Evolutionary conservation across 2,888 invertebrate genomes (phyloP), one percentile per base, ranked within the genome.

Genomic region (Trichopoda pennipes): DNA sequence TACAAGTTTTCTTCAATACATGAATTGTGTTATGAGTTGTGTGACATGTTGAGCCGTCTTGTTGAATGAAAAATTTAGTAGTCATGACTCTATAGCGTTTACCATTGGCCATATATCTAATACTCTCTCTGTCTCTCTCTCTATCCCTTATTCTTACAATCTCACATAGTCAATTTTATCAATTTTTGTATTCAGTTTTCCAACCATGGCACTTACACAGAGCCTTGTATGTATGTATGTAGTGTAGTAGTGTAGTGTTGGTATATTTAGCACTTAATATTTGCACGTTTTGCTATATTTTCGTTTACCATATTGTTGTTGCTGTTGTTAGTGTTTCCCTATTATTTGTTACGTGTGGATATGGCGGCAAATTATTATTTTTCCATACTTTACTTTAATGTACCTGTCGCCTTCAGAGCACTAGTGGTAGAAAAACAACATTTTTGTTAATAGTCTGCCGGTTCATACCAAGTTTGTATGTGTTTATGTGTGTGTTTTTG

Each of bases 281-380:
- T 78, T 73, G 44, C 66, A 73, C 55, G 38, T 68, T 70, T 56
- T 56, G 28, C 63, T 61, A 68, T 77, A 47, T 55, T 76, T 32
- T 68, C 28, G 28, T 51, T 75, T 56, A 19, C 60, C 23, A 17
- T 70, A 6, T 56, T 12, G 12, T 38, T 38, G 17, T 49, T 66
- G 17, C 28, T 75, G 47, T 38, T 64, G 28, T 63, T 58, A 12
- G 21, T 21, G 16, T 69, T 64, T 56, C 55, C 16, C 60, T 76
- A 53, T 73, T 63, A 19, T 63, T 72, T 68, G 61, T 61, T 63
- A 55, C 51, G 69, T 73, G 72, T 17, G 44, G 49, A 56, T 78
- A 61, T 78, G 81, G 81, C 81, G 74, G 78, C 81, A 78, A 78
- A 74, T 55, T 61, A 51, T 0, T 3, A 35, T 55, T 7, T 17